Conservation (phyloP, 2,888 invertebrate genomes). For the Trachelus troglodyta region DNA sequence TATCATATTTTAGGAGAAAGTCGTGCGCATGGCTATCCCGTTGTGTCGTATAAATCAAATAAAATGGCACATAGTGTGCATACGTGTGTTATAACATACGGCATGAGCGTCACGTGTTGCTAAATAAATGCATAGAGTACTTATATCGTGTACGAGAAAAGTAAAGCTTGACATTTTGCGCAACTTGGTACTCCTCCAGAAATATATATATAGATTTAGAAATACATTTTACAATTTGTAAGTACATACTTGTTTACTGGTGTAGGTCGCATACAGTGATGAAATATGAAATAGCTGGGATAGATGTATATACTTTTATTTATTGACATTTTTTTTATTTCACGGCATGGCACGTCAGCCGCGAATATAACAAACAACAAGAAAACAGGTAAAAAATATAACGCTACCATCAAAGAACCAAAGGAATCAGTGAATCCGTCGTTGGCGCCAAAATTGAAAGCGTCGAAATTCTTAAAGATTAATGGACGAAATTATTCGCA, state of each 20-base stretch:
- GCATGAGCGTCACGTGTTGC: not conserved
- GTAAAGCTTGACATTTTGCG: not conserved
- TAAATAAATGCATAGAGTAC: not conserved
- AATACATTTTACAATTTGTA: not conserved
- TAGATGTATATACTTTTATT: not conserved
- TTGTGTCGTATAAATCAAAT: not conserved
- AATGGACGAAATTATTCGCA: slow-evolving; percentile 42
- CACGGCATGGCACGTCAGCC: not conserved
- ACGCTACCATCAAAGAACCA: too few relatives aligned
- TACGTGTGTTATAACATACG: not conserved
- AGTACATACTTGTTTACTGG: not conserved
- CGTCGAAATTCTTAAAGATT: slow-evolving; percentile 25
- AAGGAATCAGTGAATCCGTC: too few relatives aligned
- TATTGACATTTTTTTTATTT: not conserved
- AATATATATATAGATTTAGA: not conserved
- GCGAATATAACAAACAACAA: not conserved
- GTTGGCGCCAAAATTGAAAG: too few relatives aligned
- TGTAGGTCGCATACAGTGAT: not conserved
- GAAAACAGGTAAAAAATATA: not conserved
- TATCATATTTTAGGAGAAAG: not conserved
- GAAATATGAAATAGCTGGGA: not conserved
- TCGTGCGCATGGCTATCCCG: not conserved
- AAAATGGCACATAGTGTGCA: not conserved
- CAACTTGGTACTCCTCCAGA: not conserved
- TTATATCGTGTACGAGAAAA: not conserved